Base-by-base conservation (phyloP, 1,140 invertebrate genomes). In the Drosophila athabasca region DNA sequence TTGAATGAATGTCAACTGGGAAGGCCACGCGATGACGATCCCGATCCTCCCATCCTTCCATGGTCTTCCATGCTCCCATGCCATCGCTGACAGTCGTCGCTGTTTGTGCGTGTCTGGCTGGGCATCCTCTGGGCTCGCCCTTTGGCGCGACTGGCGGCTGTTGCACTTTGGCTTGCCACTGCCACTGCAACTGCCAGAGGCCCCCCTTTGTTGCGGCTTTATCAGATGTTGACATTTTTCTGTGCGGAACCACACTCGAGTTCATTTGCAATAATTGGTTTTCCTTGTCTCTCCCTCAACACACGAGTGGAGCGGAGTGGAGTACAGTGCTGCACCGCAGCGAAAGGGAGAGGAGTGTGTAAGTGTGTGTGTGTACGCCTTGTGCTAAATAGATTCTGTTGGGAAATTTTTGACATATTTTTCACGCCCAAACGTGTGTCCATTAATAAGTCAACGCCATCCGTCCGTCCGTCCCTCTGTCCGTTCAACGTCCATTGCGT, bases 181-280 rank as follows among this genome's bases (percentile, higher is more conserved):
- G 26, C 29, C 29, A 9, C 45, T 26, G 48, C 15, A 41, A 53
- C 51, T 13, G 51, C 31, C 11, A 1, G 22, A 5, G 17, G 45
- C 43, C 13, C n/a, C 44, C 43, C 61, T 77, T 64, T 43, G 66
- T 60, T 72, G 83, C 79, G 82, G 83, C 83, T 82, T 83, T 87
- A 88, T 87, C 83, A 87, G 83, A 87, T 87, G 83, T 84, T 88
- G 84, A 88, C 83, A 88, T 88, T 89, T 88, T 84, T 79, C 35
- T 39, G 11, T 4, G 79, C 89, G 87, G 87, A 90, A 87, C 76
- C 74, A 88, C 88, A 90, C 79, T 90, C 81, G 82, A 90, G 88
- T 90, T 90, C 79, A 90, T 90, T 90, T 88, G 83, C 83, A 83
- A 88, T 87, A 90, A 90, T 90, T 90, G 88, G 76, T 90, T 90